A percentile compares a stretch with the other conserved stretches of the same genome.
Evolutionary conservation across 2,797 vertebrate genomes (phyloP).

Genomic region (Coendou prehensilis): DNA sequence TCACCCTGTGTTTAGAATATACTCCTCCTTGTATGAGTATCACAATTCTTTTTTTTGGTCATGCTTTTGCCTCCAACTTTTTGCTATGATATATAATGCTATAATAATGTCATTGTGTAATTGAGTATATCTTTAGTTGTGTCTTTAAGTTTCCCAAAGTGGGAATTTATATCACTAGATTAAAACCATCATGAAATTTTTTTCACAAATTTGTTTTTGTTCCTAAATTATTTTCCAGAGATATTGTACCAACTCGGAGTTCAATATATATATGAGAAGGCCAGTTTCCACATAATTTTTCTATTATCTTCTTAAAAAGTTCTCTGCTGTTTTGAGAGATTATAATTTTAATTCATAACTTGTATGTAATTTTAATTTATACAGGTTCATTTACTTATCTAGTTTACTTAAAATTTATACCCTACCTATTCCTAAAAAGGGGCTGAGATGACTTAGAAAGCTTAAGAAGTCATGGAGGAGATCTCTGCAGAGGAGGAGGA

Average conservation of each 20-base stretch:
- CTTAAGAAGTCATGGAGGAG: not conserved
- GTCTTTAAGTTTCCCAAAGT: conserved; percentile 30
- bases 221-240: conserved; percentile 45
- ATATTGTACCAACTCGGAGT: conserved; percentile 39
- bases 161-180: conserved; percentile 64
- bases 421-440: not conserved
- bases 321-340: conserved; percentile 21
- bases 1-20: conserved; percentile 39
- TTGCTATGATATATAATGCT: conserved; percentile 5
- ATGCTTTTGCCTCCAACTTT: not conserved
- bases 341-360: conserved; percentile 48
- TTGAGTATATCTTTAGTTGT: conserved; percentile 24
- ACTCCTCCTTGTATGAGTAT: not conserved
- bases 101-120: not conserved
- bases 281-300: not conserved
- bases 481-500: not conserved
- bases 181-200: conserved; percentile 52
- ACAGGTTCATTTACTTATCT: conserved; percentile 20
- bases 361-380: conserved; percentile 34
- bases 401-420: conserved; percentile 22
- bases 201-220: conserved; percentile 45
- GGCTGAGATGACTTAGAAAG: conserved; percentile 12
- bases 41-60: conserved; percentile 33
- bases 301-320: conserved; percentile 2
- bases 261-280: not conserved